Percentiles rank a stretch among this genome's conserved stretches.
Conservation (phyloP, 2,888 invertebrate genomes). For the Augochlorella aurata region DNA sequence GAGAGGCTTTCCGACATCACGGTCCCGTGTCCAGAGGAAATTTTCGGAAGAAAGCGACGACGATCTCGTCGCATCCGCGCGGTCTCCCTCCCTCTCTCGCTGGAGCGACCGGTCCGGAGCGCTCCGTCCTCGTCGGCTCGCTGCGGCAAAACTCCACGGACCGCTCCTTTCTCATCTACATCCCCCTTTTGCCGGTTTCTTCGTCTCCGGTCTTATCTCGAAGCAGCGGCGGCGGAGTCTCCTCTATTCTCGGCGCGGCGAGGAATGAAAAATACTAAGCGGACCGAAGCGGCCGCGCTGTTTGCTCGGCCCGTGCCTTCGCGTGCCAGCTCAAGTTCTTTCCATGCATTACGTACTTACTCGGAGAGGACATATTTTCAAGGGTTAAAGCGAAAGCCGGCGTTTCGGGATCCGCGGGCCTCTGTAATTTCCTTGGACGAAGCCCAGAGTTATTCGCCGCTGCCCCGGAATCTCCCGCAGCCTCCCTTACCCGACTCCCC, state of each 20-base stretch:
- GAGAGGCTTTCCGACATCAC: slow-evolving; percentile 48
- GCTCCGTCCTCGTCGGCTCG: no score
- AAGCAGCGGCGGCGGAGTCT: background rate
- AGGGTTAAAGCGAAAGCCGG: slow-evolving; percentile 18
- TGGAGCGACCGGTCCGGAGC: no score
- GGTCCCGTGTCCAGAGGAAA: slow-evolving; percentile 61
- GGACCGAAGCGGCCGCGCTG: slow-evolving; percentile 15
- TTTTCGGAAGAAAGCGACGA: slow-evolving; percentile 60
- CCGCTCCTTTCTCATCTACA: slow-evolving; percentile 60
- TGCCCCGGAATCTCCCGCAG: background rate
- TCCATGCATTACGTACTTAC: slow-evolving; percentile 10
- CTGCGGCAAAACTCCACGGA: slow-evolving; percentile 43
- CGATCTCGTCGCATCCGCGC: slow-evolving; percentile 30
- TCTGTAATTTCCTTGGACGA: slow-evolving; percentile 15
- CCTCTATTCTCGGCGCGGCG: slow-evolving; percentile 29
- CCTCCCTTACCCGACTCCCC: no score
- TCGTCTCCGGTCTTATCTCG: slow-evolving; percentile 27
- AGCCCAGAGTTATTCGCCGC: background rate
- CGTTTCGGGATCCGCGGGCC: slow-evolving; percentile 7
- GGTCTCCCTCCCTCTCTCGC: no score
- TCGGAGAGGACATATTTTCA: background rate
- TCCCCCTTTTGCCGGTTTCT: slow-evolving; percentile 49
- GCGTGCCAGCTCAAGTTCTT: slow-evolving; percentile 32
- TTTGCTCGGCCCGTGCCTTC: slow-evolving; percentile 13
- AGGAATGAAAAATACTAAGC: slow-evolving; percentile 50